Base-by-base conservation (phyloP, 2,113 vertebrate species). In the Grus americana region DNA sequence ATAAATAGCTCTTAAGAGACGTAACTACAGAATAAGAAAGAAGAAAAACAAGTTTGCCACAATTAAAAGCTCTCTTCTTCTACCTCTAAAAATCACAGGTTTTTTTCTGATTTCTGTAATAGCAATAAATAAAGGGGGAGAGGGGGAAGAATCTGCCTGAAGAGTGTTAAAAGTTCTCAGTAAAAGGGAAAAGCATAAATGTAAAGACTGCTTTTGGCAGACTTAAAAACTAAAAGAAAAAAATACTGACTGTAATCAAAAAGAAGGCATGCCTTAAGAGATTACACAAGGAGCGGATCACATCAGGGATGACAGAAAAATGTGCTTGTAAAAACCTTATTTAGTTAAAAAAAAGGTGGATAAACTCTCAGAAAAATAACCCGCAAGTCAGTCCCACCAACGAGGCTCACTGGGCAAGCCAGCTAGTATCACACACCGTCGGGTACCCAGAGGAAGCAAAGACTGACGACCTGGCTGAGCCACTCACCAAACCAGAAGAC, bases 401-500 rank as follows among this genome's bases (percentile, higher is more conserved):
- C 32, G 19, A 70, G 29, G 27, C 27, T 67, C 38, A 23, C 27
- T 38, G 22, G 26, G 50, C 36, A 81, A 52, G 29, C n/a, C 67
- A 84, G 30, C 52, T 47, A 59, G 40, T 21, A 49, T 58, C 68
- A 58, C 0, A 3, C 11, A 36, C 5, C 3, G 3, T 1, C 0
- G 0, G 11, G 14, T 20, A 47, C 6, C 5, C 3, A 6, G 16
- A 80, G 32, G 10, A 83, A 79, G 32, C 26, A 89, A 44, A 63
- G 27, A 50, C 29, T 47, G 55, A 47, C 13, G 5, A 26, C 7
- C 66, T 61, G 57, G 14, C 62, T 63, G 20, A 82, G 67, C 11
- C 30, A 65, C 97, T 70, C 92, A 97, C 98, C 58, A 96, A 97
- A 68, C 96, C 89, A 6, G 97, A 96, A 21, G 93, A 97, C 34